phyloP scores from a whole-genome alignment of 2,888 invertebrate genomes.

The Luperina testacea region DNA sequence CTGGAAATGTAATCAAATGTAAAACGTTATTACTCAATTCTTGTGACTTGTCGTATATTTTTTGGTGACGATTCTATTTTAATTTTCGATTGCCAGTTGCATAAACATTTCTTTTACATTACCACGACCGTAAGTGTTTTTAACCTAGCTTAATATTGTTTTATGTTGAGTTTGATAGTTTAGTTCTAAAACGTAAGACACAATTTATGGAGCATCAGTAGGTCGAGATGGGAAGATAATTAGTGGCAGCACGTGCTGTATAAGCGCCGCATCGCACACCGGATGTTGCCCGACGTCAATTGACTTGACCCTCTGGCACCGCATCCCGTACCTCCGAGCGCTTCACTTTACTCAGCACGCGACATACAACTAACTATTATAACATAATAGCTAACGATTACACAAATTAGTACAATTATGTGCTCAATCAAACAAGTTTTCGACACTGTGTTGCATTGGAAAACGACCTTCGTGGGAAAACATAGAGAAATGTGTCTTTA shows the following conservation, averaged over 20 bases:
- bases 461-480: constrained; percentile 46
- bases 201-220: constrained; percentile 51
- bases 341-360: constrained; percentile 74
- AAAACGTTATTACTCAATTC: background rate
- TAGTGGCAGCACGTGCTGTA: constrained; percentile 80
- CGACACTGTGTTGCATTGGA: constrained; percentile 36
- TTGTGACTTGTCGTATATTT: background rate
- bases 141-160: constrained; percentile 2
- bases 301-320: constrained; percentile 88
- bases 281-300: constrained; percentile 87
- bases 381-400: constrained; percentile 57
- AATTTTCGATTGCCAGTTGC: constrained; percentile 21
- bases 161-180: background rate
- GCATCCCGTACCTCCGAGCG: constrained; percentile 81
- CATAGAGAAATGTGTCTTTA: constrained; percentile 31
- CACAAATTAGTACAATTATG: constrained; percentile 48
- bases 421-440: constrained; percentile 54
- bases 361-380: constrained; percentile 68
- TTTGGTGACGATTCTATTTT: background rate
- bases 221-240: constrained; percentile 70
- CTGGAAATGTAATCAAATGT: constrained; percentile 25
- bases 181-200: constrained; percentile 21
- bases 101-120: background rate
- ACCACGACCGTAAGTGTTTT: background rate
- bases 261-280: constrained; percentile 77